Evolutionary conservation across 1,140 invertebrate genomes (phyloP), one percentile per base, ranked within the genome.

Genomic region (Micrasema minimum): DNA sequence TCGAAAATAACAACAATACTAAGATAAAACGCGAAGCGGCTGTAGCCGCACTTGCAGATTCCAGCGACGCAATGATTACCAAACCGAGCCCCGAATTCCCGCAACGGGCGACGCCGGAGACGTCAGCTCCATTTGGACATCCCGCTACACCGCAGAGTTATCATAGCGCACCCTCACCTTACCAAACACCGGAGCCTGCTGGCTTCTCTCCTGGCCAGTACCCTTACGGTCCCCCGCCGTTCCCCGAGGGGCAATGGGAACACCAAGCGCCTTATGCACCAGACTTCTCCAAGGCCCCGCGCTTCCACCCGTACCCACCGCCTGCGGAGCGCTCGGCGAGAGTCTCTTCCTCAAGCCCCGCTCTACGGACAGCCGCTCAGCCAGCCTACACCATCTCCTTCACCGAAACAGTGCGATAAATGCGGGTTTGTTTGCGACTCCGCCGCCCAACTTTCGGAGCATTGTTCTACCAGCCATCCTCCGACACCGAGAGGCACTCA

Each of bases 401-500:
- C 88, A 45, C 88, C 88, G 0, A 85, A 90, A 72, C 91, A 92
- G 75, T 94, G 92, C 79, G 92, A 93, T 70, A 93, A 93, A 76
- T 93, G 92, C 77, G 91, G 92, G 31, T 89, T 87, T 64, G 87
- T 93, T 31, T 93, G 88, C 78, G 91, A 92, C 69, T 90, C 90
- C 53, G 87, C 88, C 9, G 83, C 86, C 12, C 88, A 89, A 74
- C 79, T 93, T 12, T 87, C 88, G 51, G 92, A 94, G 71, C 92
- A 93, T 75, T 85, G 88, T 7, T 87, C 89, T 61, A 84, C 88
- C 1, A 89, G 85, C 55, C 92, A 94, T 76, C 87, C 90, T 0
- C 85, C 85, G 2, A 87, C 86, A 2, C 81, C 68, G 26, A 86
- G 0, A 81, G 83, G 53, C 72, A 79, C 48, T 71, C 80, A 76